A percentile compares a stretch with the other conserved stretches of the same genome.
These are phyloP conservation scores for Napeogenes inachia DNA, from an alignment of 2,888 invertebrate species.

Conservation along the genomic window DNA sequence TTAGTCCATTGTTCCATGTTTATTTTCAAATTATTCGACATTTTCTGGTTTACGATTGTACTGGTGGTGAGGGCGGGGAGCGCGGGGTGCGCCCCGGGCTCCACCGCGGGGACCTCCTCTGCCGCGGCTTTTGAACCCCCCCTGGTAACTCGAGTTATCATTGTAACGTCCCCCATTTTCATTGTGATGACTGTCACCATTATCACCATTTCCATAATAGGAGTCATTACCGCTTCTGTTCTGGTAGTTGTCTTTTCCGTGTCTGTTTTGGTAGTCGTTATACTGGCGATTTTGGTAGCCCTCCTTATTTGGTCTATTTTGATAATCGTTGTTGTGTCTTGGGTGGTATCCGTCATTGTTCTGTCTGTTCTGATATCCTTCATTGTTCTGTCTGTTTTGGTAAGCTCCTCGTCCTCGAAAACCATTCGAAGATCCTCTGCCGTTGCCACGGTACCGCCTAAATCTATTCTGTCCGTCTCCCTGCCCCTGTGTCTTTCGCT, in stretches of 20 bases:
- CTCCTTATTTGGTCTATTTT: slow-evolving; percentile 53
- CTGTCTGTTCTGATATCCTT: slow-evolving; percentile 47
- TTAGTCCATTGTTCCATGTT: slow-evolving; percentile 55
- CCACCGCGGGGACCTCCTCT: slow-evolving; percentile 56
- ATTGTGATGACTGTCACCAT: slow-evolving; percentile 61
- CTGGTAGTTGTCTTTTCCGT: slow-evolving; percentile 53
- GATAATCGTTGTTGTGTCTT: slow-evolving; percentile 54
- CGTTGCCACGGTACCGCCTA: slow-evolving; percentile 56
- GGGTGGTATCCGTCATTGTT: slow-evolving; percentile 53
- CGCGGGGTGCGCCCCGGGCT: slow-evolving; percentile 48
- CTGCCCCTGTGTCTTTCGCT: slow-evolving; percentile 60
- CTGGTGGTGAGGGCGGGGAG: slow-evolving; percentile 46
- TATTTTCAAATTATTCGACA: slow-evolving; percentile 48
- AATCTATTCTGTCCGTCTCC: slow-evolving; percentile 64
- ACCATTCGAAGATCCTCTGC: slow-evolving; percentile 64
- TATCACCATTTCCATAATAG: slow-evolving; percentile 66
- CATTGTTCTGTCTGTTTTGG: slow-evolving; percentile 48
- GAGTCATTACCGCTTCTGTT: slow-evolving; percentile 51
- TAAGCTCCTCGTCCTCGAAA: slow-evolving; percentile 62
- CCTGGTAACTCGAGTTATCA: slow-evolving; percentile 66
- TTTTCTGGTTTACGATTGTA: slow-evolving; percentile 63
- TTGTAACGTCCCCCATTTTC: slow-evolving; percentile 74
- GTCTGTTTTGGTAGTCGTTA: slow-evolving; percentile 57
- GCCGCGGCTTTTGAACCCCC: slow-evolving; percentile 77
- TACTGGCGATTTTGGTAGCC: slow-evolving; percentile 56